Percentiles rank a stretch among this genome's conserved stretches.
These are phyloP conservation scores for Urocolius indicus DNA, from an alignment of 2,113 vertebrate species.

Conservation along the genomic window DNA sequence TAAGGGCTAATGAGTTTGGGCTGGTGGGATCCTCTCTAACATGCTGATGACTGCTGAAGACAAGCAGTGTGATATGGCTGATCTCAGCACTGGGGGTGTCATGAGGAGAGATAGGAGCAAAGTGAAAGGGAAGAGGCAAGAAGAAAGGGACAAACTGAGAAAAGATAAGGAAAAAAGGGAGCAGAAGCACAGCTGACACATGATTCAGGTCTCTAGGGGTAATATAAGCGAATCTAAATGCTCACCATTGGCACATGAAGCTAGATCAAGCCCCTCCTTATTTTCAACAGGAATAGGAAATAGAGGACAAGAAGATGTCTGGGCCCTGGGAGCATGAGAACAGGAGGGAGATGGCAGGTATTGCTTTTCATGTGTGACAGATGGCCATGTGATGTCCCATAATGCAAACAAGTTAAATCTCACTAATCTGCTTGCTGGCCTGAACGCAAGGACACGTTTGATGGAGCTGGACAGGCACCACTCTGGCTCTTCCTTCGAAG, in stretches of 20 bases:
- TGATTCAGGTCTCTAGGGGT: not conserved
- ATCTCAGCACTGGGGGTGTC: not conserved
- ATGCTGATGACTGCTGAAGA: conserved; percentile 21
- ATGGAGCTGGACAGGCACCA: not conserved
- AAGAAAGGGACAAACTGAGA: not conserved
- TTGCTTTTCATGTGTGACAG: not conserved
- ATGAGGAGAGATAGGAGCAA: not conserved
- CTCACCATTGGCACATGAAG: not conserved
- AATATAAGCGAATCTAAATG: not conserved
- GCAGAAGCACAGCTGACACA: not conserved
- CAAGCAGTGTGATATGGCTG: not conserved
- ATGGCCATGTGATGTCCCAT: not conserved
- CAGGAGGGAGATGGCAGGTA: not conserved
- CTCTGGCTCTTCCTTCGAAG: not conserved
- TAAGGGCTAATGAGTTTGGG: conserved; percentile 22
- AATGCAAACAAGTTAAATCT: not conserved
- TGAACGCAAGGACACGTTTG: not conserved
- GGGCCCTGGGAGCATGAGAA: not conserved
- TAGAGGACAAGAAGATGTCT: not conserved
- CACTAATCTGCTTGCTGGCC: not conserved
- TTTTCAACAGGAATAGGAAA: not conserved
- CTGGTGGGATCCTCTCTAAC: conserved; percentile 22
- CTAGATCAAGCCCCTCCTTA: not conserved
- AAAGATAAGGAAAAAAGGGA: not conserved
- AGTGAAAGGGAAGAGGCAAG: not conserved